Conservation (phyloP, 1,140 invertebrate species). For the Augochlora pura region DNA sequence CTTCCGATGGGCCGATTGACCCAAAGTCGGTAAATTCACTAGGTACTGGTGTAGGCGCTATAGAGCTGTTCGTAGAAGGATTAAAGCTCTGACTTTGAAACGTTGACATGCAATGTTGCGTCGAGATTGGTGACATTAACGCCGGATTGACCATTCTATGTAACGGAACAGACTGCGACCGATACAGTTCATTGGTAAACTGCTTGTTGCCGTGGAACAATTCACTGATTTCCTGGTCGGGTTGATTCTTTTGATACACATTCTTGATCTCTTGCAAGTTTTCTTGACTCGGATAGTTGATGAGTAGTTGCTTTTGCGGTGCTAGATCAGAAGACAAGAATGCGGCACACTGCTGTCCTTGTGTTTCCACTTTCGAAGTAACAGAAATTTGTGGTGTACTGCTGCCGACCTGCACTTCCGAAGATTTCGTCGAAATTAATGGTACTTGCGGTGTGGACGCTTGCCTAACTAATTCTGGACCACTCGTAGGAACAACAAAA, state of each 20-base stretch:
- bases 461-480: constrained; percentile 65
- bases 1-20: constrained; percentile 80
- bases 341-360: constrained; percentile 57
- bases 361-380: constrained; percentile 57
- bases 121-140: constrained; percentile 71
- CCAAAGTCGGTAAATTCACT: constrained; percentile 86
- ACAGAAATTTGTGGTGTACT: constrained; percentile 53
- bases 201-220: constrained; percentile 70
- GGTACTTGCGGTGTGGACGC: constrained; percentile 55
- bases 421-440: constrained; percentile 61
- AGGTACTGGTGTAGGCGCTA: constrained; percentile 86
- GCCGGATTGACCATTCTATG: constrained; percentile 82
- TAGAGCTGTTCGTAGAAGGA: constrained; percentile 83
- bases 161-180: constrained; percentile 89
- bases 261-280: constrained; percentile 77
- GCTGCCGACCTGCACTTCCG: constrained; percentile 66
- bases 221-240: constrained; percentile 76
- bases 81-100: constrained; percentile 75
- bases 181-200: constrained; percentile 76
- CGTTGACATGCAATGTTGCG: constrained; percentile 63
- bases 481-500: constrained; percentile 75
- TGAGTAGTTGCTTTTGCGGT: constrained; percentile 76
- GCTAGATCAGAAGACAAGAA: constrained; percentile 68
- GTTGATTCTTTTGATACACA: constrained; percentile 68
- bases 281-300: constrained; percentile 78